These are phyloP conservation scores for Chlorocebus sabaeus DNA, from an alignment of 2,113 vertebrate species.

Conservation along the genomic window DNA sequence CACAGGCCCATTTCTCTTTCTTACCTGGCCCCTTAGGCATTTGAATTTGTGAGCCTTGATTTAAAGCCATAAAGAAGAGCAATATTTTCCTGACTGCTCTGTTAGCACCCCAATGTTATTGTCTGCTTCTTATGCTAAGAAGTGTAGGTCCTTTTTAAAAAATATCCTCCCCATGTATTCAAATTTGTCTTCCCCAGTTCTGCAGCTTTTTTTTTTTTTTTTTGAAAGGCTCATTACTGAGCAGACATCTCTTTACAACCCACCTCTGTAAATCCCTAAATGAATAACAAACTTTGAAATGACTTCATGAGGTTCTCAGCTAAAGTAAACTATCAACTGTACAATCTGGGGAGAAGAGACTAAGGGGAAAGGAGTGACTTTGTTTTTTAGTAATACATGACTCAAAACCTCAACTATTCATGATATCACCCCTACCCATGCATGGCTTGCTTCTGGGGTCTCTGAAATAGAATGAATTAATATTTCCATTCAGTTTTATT, in stretches of 20 bases:
- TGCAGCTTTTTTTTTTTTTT: background rate
- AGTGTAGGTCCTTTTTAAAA: background rate
- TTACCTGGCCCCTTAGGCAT: background rate
- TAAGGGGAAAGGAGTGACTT: background rate
- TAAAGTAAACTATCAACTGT: background rate
- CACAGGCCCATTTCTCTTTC: background rate
- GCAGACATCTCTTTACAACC: background rate
- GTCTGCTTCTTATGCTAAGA: background rate
- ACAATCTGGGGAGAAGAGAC: background rate
- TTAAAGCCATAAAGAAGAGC: background rate
- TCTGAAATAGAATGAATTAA: background rate
- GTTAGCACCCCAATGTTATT: background rate
- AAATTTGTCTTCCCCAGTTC: background rate
- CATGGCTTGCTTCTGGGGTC: background rate
- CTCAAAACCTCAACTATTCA: background rate
- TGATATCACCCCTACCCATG: background rate
- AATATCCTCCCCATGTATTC: background rate
- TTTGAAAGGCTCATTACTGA: background rate
- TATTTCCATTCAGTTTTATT: background rate
- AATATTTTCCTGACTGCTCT: background rate
- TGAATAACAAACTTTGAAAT: background rate
- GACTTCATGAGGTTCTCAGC: background rate
- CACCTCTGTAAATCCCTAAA: background rate
- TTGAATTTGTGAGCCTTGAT: background rate
- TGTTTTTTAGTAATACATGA: background rate